Evolutionary conservation across 1,140 invertebrate genomes (phyloP).

Genomic region (Drosophila oshimai): DNA sequence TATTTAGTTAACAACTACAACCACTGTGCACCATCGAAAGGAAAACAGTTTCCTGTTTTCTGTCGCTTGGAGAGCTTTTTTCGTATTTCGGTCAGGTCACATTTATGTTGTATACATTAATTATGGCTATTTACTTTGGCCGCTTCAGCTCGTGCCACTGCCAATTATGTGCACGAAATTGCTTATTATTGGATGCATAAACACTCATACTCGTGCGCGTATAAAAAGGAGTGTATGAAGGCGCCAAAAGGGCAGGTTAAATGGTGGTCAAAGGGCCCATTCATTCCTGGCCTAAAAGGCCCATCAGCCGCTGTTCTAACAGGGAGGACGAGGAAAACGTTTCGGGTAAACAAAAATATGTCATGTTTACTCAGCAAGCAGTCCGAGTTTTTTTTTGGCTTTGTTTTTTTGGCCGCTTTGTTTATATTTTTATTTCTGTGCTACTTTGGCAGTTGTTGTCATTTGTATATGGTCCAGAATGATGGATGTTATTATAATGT

Average conservation of each 20-base stretch:
- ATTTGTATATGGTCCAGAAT: constrained; percentile 55
- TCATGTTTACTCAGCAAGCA: constrained; percentile 63
- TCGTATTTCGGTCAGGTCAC: constrained; percentile 74
- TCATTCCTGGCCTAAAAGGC: constrained; percentile 63
- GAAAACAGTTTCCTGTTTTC: constrained; percentile 57
- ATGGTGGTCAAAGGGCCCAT: constrained; percentile 68
- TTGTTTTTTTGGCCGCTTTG: constrained; percentile 10
- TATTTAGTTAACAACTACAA: too few relatives aligned
- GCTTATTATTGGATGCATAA: constrained; percentile 74
- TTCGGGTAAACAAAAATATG: constrained; percentile 68
- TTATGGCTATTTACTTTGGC: constrained; percentile 75
- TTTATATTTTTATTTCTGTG: constrained; percentile 44
- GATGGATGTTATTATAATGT: constrained; percentile 80
- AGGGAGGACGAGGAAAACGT: constrained; percentile 26
- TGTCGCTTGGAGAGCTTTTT: constrained; percentile 48
- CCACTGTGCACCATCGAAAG: constrained; percentile 35
- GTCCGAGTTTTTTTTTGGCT: constrained; percentile 47
- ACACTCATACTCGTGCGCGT: constrained; percentile 21
- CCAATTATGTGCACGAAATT: constrained; percentile 79
- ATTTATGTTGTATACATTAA: constrained; percentile 81
- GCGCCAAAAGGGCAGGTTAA: constrained; percentile 64
- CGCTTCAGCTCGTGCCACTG: constrained; percentile 38
- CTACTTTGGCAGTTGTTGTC: constrained; percentile 53
- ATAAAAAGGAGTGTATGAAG: constrained; percentile 16
- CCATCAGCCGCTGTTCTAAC: constrained; percentile 44